Percentiles rank a stretch among this genome's conserved stretches.
Conservation (phyloP, 2,888 invertebrate species). For the Beris chalybata region DNA sequence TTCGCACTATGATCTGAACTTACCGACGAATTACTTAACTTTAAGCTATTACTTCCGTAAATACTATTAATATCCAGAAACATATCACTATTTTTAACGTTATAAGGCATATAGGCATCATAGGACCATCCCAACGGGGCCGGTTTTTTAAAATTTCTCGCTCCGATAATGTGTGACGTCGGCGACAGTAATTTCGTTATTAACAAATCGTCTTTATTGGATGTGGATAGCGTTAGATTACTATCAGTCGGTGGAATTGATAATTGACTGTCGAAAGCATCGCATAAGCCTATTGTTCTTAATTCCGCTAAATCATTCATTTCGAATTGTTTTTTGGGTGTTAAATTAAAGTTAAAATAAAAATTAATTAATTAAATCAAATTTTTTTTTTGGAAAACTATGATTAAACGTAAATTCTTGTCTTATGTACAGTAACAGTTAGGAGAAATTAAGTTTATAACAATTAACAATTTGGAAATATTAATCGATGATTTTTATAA, state of each 20-base stretch:
- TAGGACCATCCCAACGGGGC: slow-evolving; percentile 11
- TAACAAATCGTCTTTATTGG: slow-evolving; percentile 2
- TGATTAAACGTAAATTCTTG: slow-evolving; percentile 11
- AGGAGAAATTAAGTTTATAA: too few species aligned
- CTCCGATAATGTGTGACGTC: slow-evolving; percentile 9
- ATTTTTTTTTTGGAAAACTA: slow-evolving; percentile 3
- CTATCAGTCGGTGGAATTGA: slow-evolving; percentile 39
- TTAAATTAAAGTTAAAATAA: slow-evolving; percentile 40
- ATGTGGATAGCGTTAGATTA: slow-evolving; percentile 13
- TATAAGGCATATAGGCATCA: slow-evolving; percentile 17
- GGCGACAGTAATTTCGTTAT: slow-evolving; percentile 17
- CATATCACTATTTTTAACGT: slow-evolving; percentile 43
- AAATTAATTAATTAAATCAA: slow-evolving; percentile 39
- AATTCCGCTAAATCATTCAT: slow-evolving; percentile 46
- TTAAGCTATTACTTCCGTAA: slow-evolving; percentile 49
- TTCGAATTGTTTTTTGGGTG: slow-evolving; percentile 21
- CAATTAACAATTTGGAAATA: too few species aligned
- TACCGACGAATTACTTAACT: slow-evolving; percentile 55
- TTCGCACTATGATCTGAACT: slow-evolving; percentile 35
- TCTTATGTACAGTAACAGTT: slow-evolving; percentile 6
- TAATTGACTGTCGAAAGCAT: slow-evolving; percentile 45
- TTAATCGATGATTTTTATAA: too few species aligned
- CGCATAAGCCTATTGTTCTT: slow-evolving; percentile 47
- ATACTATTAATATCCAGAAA: slow-evolving; percentile 45
- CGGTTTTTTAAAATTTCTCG: slow-evolving; percentile 16